Evolutionary conservation across 2,113 vertebrate genomes (phyloP).

Genomic region (Boulengeromyrus knoepffleri): DNA sequence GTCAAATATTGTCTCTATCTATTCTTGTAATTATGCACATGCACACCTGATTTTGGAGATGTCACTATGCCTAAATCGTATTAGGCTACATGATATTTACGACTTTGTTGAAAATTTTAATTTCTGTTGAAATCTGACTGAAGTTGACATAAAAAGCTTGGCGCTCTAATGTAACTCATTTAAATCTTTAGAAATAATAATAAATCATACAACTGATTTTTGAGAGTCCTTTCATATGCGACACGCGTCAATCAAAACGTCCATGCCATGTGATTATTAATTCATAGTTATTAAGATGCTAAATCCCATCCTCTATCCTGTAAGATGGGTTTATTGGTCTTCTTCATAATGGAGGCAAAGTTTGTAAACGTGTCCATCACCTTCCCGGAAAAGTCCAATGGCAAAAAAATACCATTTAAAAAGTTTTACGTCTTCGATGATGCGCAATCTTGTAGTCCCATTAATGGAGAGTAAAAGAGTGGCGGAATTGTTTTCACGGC

Average conservation of each 20-base stretch:
- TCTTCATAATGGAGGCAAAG: not conserved
- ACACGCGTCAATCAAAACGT: not conserved
- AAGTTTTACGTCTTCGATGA: not conserved
- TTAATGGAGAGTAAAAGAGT: not conserved
- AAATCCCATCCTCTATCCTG: not conserved
- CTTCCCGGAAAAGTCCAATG: not conserved
- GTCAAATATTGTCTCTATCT: not conserved
- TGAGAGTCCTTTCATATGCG: not conserved
- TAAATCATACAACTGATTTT: not conserved
- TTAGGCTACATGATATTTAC: not conserved
- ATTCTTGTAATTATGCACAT: not conserved
- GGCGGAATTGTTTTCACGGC: not conserved
- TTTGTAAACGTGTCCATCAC: constrained; percentile 3
- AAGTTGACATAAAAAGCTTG: not conserved
- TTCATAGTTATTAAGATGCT: constrained; percentile 2
- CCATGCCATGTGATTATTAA: not conserved
- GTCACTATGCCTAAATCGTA: not conserved
- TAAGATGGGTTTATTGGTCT: not conserved
- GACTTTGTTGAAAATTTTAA: not conserved
- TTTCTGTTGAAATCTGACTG: not conserved
- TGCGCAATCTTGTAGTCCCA: not conserved
- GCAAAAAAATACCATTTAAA: not conserved
- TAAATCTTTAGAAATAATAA: not conserved
- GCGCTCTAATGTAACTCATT: not conserved
- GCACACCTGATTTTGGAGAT: not conserved